phyloP scores from a whole-genome alignment of 2,888 invertebrate genomes.

The Calameuta filiformis region DNA sequence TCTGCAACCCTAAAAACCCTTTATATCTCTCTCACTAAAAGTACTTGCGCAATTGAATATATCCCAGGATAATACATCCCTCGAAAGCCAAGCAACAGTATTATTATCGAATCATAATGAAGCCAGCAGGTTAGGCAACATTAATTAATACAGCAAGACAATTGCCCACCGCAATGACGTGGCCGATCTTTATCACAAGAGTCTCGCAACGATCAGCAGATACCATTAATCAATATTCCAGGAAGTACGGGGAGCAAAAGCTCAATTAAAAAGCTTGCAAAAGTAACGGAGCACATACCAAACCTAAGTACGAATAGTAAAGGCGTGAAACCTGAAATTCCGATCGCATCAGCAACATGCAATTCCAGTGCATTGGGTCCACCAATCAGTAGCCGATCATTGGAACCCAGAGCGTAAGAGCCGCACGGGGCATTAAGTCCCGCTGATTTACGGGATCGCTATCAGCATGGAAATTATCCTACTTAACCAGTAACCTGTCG shows the following conservation, averaged over 20 bases:
- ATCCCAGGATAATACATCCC: background rate
- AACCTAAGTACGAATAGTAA: background rate
- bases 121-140: slow-evolving; percentile 31
- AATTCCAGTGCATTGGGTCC: background rate
- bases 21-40: background rate
- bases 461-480: background rate
- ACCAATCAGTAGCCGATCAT: background rate
- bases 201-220: slow-evolving; percentile 27
- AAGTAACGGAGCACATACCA: background rate
- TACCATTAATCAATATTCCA: slow-evolving; percentile 41
- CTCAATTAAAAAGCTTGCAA: background rate
- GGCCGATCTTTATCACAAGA: slow-evolving; percentile 40
- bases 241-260: background rate
- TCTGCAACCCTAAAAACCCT: background rate
- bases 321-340: background rate
- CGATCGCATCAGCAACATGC: background rate
- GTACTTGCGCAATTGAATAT: background rate
- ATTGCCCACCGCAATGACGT: slow-evolving; percentile 35
- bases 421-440: background rate
- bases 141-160: slow-evolving; percentile 46
- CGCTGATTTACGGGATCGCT: background rate
- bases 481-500: background rate
- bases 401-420: background rate
- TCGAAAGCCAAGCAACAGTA: background rate
- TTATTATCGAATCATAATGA: background rate